Percentiles rank a stretch among this genome's conserved stretches.
These are phyloP conservation scores for Alfaro cultratus DNA, from an alignment of 2,797 vertebrate species.

Conservation along the genomic window DNA sequence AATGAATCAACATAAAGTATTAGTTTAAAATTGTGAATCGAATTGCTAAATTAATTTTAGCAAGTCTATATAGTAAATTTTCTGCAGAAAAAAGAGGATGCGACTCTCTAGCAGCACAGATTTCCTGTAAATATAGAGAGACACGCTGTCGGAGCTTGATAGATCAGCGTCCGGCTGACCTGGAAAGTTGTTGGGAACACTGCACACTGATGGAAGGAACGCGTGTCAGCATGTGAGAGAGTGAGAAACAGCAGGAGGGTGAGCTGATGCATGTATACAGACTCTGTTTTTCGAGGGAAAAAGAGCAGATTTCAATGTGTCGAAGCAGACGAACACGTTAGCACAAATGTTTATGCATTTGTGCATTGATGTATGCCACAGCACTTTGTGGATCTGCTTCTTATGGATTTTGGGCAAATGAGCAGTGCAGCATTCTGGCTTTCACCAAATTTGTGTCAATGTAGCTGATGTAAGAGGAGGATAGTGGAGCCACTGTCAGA, in stretches of 20 bases:
- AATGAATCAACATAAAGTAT: background rate
- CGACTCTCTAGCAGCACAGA: constrained; percentile 62
- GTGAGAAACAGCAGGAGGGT: constrained; percentile 27
- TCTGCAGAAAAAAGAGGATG: constrained; percentile 48
- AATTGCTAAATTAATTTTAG: background rate
- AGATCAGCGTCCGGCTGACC: constrained; percentile 77
- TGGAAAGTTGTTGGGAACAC: constrained; percentile 72
- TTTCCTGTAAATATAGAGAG: constrained; percentile 69
- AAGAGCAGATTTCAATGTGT: constrained; percentile 20
- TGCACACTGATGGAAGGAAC: constrained; percentile 61
- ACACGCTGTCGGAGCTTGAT: constrained; percentile 71
- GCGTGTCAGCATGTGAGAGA: constrained; percentile 19
- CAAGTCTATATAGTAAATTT: constrained; percentile 41
- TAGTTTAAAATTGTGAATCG: background rate
- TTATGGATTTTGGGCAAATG: constrained; percentile 38
- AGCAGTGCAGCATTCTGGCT: constrained; percentile 29
- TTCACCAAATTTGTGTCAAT: constrained; percentile 50
- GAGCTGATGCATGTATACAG: constrained; percentile 25
- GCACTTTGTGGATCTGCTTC: constrained; percentile 37
- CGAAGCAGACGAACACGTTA: constrained; percentile 8
- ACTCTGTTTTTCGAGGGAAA: constrained; percentile 6
- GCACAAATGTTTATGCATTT: constrained; percentile 42
- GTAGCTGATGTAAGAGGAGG: constrained; percentile 48
- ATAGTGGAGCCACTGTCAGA: constrained; percentile 58
- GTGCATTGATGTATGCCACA: constrained; percentile 21